Conservation (phyloP, 2,113 vertebrate genomes). For the Psophia crepitans region DNA sequence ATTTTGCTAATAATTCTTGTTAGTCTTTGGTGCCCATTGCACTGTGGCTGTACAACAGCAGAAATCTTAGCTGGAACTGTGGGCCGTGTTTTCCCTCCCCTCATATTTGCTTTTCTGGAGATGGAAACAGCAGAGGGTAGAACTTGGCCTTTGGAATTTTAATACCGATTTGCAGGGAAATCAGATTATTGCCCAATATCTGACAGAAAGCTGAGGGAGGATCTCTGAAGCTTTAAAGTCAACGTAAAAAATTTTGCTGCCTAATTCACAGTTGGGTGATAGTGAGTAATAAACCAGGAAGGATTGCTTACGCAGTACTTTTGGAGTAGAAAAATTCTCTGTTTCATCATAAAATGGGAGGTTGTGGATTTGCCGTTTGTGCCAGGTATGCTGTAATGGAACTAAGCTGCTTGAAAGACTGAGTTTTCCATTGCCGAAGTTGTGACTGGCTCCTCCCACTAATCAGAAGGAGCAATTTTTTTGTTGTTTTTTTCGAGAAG, state of each 20-base stretch:
- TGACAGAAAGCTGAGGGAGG: neutral
- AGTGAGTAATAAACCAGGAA: neutral
- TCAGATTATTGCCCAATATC: neutral
- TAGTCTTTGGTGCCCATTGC: neutral
- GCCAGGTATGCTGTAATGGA: neutral
- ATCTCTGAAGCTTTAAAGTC: neutral
- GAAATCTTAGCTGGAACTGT: neutral
- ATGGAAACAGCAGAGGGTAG: neutral
- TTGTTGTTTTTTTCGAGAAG: neutral
- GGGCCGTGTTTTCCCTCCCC: neutral
- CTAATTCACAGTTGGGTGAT: neutral
- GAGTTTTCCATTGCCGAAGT: neutral
- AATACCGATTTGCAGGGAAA: slow-evolving; percentile 12
- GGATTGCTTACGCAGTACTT: neutral
- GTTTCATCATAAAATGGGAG: neutral
- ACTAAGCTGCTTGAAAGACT: neutral
- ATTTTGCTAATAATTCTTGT: neutral
- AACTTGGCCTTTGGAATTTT: neutral
- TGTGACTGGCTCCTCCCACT: neutral
- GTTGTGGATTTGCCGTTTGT: neutral
- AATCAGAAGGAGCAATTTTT: fast-evolving
- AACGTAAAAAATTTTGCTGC: neutral
- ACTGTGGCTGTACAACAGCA: neutral
- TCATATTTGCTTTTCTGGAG: neutral
- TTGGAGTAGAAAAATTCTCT: neutral